Percentiles rank a stretch among this genome's conserved stretches.
These are phyloP conservation scores for Agrypnia vestita DNA, from an alignment of 1,140 invertebrate genomes.

Conservation along the genomic window DNA sequence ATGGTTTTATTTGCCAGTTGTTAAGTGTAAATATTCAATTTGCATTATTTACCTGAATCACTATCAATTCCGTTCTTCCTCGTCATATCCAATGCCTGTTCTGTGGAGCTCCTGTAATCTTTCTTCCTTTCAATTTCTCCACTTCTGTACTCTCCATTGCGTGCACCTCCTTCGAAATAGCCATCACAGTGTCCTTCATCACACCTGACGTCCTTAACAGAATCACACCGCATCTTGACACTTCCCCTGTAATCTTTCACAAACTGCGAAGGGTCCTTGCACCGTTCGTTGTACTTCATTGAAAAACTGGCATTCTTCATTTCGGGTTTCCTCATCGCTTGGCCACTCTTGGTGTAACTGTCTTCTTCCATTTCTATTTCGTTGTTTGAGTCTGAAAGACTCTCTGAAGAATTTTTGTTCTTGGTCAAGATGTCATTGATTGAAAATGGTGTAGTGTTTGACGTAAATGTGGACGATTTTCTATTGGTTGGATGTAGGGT, in stretches of 20 bases:
- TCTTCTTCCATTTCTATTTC: constrained; percentile 50
- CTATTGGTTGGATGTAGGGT: background rate
- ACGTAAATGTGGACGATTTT: constrained; percentile 35
- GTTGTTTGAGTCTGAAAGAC: constrained; percentile 15
- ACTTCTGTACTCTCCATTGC: background rate
- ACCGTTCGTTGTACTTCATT: constrained; percentile 2
- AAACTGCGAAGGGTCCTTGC: constrained; percentile 16
- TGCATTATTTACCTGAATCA: constrained; percentile 53
- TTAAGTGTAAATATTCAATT: too few relatives aligned
- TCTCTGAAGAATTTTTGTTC: constrained; percentile 61
- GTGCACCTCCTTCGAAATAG: constrained; percentile 30
- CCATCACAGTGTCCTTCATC: constrained; percentile 29
- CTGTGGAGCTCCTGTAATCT: constrained; percentile 52
- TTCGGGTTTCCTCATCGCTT: constrained; percentile 7
- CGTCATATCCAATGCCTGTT: constrained; percentile 68
- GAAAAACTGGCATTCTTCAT: constrained; percentile 39
- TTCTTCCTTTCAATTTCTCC: constrained; percentile 14
- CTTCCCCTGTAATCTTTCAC: background rate
- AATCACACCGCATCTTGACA: background rate
- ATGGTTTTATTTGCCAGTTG: too few relatives aligned
- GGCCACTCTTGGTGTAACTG: background rate
- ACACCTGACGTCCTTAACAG: constrained; percentile 13
- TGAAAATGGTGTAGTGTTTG: constrained; percentile 79
- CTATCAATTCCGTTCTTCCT: constrained; percentile 61
- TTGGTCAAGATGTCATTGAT: constrained; percentile 84